Percentiles rank a stretch among this genome's conserved stretches.
Conservation (phyloP, 2,113 vertebrate genomes). For the Ochotona curzoniae region DNA sequence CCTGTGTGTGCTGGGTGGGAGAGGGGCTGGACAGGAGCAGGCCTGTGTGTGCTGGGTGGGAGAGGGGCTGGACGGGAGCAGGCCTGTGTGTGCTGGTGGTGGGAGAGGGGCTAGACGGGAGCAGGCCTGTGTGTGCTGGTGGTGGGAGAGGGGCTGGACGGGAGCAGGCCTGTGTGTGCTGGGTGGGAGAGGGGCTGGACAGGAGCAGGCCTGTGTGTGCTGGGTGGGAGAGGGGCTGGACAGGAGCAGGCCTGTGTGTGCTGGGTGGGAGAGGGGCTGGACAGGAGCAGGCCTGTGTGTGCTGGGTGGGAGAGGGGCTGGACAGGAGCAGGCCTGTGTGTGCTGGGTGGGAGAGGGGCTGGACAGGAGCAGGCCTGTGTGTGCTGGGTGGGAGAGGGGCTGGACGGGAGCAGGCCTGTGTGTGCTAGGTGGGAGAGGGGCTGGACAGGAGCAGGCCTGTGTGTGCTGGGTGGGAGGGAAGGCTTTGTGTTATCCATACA, state of each 20-base stretch:
- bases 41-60: too few relatives aligned
- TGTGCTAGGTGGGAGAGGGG: neutral
- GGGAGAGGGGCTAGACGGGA: neutral
- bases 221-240: too few relatives aligned
- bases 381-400: neutral
- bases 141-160: neutral
- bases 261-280: neutral
- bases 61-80: too few relatives aligned
- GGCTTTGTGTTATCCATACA: neutral
- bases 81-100: too few relatives aligned
- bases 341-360: fast-evolving
- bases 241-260: too few relatives aligned
- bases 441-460: neutral
- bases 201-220: neutral
- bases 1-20: too few relatives aligned
- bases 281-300: neutral
- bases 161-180: neutral
- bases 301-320: neutral
- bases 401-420: neutral
- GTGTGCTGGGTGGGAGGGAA: too few relatives aligned
- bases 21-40: neutral
- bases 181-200: neutral
- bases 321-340: neutral
- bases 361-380: too few relatives aligned
- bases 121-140: neutral